Conservation (phyloP, 1,140 invertebrate genomes). For the Ostrea edulis region DNA sequence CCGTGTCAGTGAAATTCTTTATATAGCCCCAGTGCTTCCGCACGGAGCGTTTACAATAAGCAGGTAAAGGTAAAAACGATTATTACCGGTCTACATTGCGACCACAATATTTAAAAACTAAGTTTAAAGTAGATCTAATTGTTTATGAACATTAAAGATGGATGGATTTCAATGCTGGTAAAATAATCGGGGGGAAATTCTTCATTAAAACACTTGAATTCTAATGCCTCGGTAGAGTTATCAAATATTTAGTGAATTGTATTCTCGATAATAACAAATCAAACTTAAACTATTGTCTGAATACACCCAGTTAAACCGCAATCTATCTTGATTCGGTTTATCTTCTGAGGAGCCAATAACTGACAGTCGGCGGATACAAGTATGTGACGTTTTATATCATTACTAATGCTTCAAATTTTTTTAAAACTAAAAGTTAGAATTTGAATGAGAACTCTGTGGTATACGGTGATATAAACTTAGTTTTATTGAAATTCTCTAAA, state of each 20-base stretch:
- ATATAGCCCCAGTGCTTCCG: conserved; percentile 21
- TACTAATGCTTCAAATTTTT: not conserved
- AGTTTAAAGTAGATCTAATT: not conserved
- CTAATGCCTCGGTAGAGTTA: not conserved
- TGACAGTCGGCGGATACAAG: not conserved
- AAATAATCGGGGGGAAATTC: not conserved
- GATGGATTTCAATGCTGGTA: not conserved
- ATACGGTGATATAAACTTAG: no score
- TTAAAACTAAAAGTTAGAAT: no score
- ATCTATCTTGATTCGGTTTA: not conserved
- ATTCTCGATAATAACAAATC: not conserved
- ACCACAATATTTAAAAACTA: conserved; percentile 34
- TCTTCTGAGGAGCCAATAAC: not conserved
- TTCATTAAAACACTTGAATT: not conserved
- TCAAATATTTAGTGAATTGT: not conserved
- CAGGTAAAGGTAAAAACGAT: conserved; percentile 27
- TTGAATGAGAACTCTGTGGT: no score
- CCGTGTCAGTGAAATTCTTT: conserved; percentile 7
- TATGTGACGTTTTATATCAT: not conserved
- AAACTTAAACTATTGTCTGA: not conserved
- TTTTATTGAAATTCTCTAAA: no score
- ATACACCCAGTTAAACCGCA: conserved; percentile 26
- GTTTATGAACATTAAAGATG: conserved; percentile 6
- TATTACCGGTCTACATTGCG: not conserved
- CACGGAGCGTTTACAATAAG: conserved; percentile 24